Base-by-base conservation (phyloP, 1,140 invertebrate species). In the Pseudomyrmex concolor region DNA sequence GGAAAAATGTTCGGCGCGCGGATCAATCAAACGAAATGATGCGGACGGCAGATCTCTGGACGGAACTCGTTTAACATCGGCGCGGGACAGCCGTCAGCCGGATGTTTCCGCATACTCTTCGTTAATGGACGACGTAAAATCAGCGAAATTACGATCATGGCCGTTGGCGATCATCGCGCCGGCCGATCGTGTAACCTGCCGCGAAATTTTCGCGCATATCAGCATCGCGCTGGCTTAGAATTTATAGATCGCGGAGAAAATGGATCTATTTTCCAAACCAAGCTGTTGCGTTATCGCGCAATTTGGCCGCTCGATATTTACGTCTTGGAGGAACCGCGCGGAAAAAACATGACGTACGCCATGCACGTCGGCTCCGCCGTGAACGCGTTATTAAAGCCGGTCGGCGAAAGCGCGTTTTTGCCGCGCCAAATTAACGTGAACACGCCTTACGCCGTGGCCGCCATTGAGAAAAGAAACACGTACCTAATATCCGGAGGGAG, bases 201-300 rank as follows among this genome's bases (percentile, higher is more conserved):
- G 7, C 13, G 19, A 60, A 70, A 80, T 15, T 66, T 59, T 80
- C 19, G 19, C 12, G 19, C 17, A 66, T 62, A 48, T 25, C 17
- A 0, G 13, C 15, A 48, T 13, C 13, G 12, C 7, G 19, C 60
- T 15, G 22, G 15, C 34, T 7, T 4, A n/a, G 10, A 73, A 88
- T 85, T 85, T 85, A 88, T 55, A 34, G 50, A 54, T 15, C 13
- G 72, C 19, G 19, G 74, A 7, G n/a, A 22, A 50, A 34, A n/a
- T 19, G n/a, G 15, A 15, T 50, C 19, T 73, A 68, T 88, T 85
- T 88, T 87, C 86, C 22, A 82, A 78, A 68, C 77, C 86, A 74
- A 87, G 83, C 87, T 83, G 87, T 88, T 85, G 86, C 86, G 73
- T 88, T 88, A 85, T 64, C 54, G 77, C 70, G 59, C 60, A 88